Evolutionary conservation across 2,113 vertebrate genomes (phyloP), one percentile per base, ranked within the genome.

Genomic region (Paedocypris sp.): DNA sequence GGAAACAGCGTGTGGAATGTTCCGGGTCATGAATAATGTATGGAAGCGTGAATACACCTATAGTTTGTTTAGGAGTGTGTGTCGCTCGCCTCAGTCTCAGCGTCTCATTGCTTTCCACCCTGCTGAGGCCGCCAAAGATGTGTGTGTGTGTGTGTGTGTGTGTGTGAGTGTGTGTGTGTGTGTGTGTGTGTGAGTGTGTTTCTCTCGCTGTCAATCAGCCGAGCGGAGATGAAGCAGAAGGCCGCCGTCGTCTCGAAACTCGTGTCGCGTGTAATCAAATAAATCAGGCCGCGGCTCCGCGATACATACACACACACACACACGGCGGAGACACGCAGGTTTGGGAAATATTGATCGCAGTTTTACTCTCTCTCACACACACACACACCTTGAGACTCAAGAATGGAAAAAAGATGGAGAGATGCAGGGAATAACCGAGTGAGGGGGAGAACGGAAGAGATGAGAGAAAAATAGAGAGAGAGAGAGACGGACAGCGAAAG

Each of bases 181-280:
- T 33, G 9, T 46, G 42, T 45, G 31, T n/a, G n/a, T n/a, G 19
- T 26, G 38, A 52, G 56, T 69, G 67, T 70, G 68, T 74, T 56
- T 73, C 65, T 48, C 61, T 46, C 67, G 64, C 54, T 69, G 57
- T 62, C 36, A 45, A 57, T 62, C 61, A 38, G 48, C 16, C 7
- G 42, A 16, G 7, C 32, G 13, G 9, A 18, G 18, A 9, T 47
- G 67, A 75, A 79, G 75, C 59, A 70, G 69, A 63, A 69, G 66
- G 66, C 69, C 43, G 51, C 64, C 48, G 10, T 61, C 43, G 64
- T 53, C 50, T 48, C 63, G 49, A 5, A 62, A 72, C 70, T 66
- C 53, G 6, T 62, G 36, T 32, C 54, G 33, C 13, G 23, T 26
- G 28, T 48, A 38, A 51, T 47, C 42, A 60, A 25, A 60, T 38